Evolutionary conservation across 2,797 vertebrate genomes (phyloP).

Genomic region (Bradypodion pumilum): DNA sequence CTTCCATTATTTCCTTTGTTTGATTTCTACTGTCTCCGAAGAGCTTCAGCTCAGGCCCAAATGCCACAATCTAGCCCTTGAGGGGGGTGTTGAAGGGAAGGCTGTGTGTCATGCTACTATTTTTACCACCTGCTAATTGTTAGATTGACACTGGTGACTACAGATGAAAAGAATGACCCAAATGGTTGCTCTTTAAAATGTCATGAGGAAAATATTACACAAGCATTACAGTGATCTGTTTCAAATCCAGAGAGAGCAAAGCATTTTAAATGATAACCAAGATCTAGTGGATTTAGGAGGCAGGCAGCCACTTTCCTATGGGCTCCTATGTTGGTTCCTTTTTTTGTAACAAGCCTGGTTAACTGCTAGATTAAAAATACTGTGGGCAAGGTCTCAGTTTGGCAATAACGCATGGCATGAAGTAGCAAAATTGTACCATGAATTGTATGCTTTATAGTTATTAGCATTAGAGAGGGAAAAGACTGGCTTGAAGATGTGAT

Average conservation of each 20-base stretch:
- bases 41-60: not conserved
- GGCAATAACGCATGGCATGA: too few species aligned
- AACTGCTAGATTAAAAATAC: not conserved
- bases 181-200: conserved; percentile 15
- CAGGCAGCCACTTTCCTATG: not conserved
- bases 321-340: too few species aligned
- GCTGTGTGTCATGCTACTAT: not conserved
- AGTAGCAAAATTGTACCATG: not conserved
- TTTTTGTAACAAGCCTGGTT: not conserved
- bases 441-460: not conserved
- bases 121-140: conserved; percentile 13
- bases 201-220: conserved; percentile 3
- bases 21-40: not conserved
- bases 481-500: not conserved
- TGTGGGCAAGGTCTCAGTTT: not conserved
- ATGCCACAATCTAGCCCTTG: not conserved
- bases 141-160: not conserved
- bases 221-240: not conserved
- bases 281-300: not conserved
- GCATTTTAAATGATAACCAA: not conserved
- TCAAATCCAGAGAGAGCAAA: not conserved
- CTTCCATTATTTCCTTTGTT: not conserved
- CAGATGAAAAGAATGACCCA: not conserved
- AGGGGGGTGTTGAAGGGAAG: not conserved
- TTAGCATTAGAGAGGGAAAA: too few species aligned